Evolutionary conservation across 2,113 vertebrate species (phyloP).

Genomic region (Notechis scutatus): DNA sequence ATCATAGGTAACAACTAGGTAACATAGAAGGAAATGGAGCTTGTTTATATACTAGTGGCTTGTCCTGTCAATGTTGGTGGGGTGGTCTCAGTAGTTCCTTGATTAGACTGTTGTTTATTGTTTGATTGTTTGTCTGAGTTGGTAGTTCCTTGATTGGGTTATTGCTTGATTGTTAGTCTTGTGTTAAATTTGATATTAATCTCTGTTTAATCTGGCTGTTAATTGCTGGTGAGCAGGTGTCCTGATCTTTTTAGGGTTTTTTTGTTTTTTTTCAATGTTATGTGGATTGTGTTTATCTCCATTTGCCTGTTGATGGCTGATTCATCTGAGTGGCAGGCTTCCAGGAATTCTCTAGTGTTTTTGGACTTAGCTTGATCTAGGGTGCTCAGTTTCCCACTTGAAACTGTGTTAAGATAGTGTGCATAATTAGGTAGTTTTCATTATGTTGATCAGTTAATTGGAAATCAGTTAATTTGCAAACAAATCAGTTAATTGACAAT

Average conservation of each 20-base stretch:
- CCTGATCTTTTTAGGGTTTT: neutral
- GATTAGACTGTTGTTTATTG: neutral
- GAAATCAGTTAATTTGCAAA: neutral
- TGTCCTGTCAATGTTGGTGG: neutral
- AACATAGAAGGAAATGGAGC: neutral
- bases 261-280: neutral
- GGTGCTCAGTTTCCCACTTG: neutral
- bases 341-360: neutral
- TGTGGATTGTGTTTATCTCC: neutral
- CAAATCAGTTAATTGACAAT: neutral
- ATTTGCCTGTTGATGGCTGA: neutral
- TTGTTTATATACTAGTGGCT: neutral
- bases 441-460: neutral
- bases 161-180: neutral
- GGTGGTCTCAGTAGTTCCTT: neutral
- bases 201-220: neutral
- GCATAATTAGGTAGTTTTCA: neutral
- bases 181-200: neutral
- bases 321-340: neutral
- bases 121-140: neutral
- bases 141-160: neutral
- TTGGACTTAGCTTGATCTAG: neutral
- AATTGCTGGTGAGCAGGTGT: neutral
- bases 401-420: neutral
- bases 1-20: neutral